Evolutionary conservation across 1,140 invertebrate genomes (phyloP), one percentile per base, ranked within the genome.

Genomic region (Drosophila neocordata): DNA sequence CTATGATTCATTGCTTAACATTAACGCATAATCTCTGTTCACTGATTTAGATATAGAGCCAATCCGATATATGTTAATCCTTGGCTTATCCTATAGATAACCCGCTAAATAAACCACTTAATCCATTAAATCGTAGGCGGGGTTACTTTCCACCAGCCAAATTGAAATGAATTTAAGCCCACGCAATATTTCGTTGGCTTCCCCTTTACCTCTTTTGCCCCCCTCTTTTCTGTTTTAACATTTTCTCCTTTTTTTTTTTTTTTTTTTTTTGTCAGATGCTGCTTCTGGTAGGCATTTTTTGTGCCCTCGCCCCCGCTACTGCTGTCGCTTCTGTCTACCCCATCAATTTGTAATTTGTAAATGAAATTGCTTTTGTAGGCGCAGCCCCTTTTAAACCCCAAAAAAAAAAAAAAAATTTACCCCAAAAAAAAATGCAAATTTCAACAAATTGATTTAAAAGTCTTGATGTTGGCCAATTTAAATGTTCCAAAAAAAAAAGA

Each of bases 311-410:
- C 38, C n/a, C 38, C 37, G 56, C 38, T 66, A 63, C 67, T 18
- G 60, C 66, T 73, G 51, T 27, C 61, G 27, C 62, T 62, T 71
- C 55, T 52, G 20, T 34, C 58, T 66, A 66, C 55, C 80, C 71
- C 80, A 84, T 80, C 77, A 87, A 81, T 77, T 84, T 84, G 81
- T 84, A 78, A 85, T 87, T 85, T 85, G 81, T 87, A 87, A 87
- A 85, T 85, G 71, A 87, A 85, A 85, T 87, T 81, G 82, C 69
- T 64, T 77, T 80, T 73, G 64, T 38, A 27, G 67, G 76, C 56
- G 22, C 35, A 38, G 15, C 68, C 66, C 59, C 15, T 41, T 60
- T 27, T 66, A 65, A 37, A 53, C 44, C 67, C 41, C 60, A 66
- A 58, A 65, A 69, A 72, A 72, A 70, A 85, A 85, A 56, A 27